Evolutionary conservation across 2,888 invertebrate genomes (phyloP), one percentile per base, ranked within the genome.

Genomic region (Lasioglossum oenotherae): DNA sequence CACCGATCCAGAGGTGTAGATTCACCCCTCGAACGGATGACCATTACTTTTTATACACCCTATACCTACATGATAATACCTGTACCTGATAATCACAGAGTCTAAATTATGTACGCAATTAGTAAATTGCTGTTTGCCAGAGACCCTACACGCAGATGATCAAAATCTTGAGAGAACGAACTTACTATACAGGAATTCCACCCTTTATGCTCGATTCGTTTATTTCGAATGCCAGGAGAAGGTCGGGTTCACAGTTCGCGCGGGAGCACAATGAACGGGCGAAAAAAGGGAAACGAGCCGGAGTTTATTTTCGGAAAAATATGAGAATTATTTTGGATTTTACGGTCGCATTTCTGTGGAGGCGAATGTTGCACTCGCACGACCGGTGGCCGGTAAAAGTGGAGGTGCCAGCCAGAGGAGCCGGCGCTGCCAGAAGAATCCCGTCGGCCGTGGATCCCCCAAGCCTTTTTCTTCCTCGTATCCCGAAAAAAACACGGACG

Each of bases 401-500:
- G 46, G 53, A 53, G 53, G 53, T 53, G 53, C 53, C 53, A 53
- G 23, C 53, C 27, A 5, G 27, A 82, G 38, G 75, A 79, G 19
- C n/a, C 35, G 46, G 27, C 35, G 76, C 44, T 27, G 67, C n/a
- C 49, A 74, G 67, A 78, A 74, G 78, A 74, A 80, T 81, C 67
- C 44, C 49, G 46, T 44, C 35, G 74, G 49, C 79, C 77, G 64
- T 69, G 67, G 57, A 76, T 75, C 72, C 73, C 75, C n/a, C 69
- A 8, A 23, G 72, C 72, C 69, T 78, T 71, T 81, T 71, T 86
- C n/a, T 76, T 73, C 74, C 3, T 53, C 72, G 23, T 53, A 23
- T 23, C 60, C 19, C 67, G 57, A 46, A 87, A 69, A 88, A 91
- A 87, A 86, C 81, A 74, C 79, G 84, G 74, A 80, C 86, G 77